Base-by-base conservation (phyloP, 2,113 vertebrate genomes). In the Gasterosteus nipponicus region DNA sequence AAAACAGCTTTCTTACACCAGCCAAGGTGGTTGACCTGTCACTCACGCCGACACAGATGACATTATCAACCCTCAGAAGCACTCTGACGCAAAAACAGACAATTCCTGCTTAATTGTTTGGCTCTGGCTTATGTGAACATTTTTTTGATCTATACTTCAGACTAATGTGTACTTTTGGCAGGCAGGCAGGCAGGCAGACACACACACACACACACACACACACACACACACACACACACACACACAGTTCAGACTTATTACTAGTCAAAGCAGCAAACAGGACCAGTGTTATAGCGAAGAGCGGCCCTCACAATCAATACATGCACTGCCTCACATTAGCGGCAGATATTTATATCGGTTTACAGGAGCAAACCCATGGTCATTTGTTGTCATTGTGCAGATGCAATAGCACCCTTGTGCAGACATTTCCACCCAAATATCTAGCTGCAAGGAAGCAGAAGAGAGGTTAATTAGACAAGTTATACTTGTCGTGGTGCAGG, bases 251-350 rank as follows among this genome's bases (percentile, higher is more conserved):
- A 72, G 57, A 75, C 47, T 56, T 69, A 54, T 83, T 67, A 90
- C 89, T 84, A 86, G 57, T 86, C 87, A 88, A 81, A 84, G 78
- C 73, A 82, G 68, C 84, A 83, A 91, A 82, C 77, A 49, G 81
- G 73, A 84, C 75, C 46, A 68, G 63, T 84, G 75, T 81, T 85
- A 74, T 77, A 69, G 59, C 14, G 31, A 74, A 83, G 59, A 63
- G 58, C n/a, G 11, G 77, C 63, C 69, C 72, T 62, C 31, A 22
- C 68, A 84, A 91, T 92, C 89, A 77, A 89, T 89, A 83, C 58
- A 59, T 42, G 73, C 53, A 15, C 78, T 77, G 57, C 61, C 67
- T 69, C 63, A 66, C 57, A 87, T 88, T 89, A 89, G 65, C 63
- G 47, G 14, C 35, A 72, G 64, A 84, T 86, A 91, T 91, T 83